These are phyloP conservation scores for Crenuchus spilurus DNA, from an alignment of 2,797 vertebrate genomes.

Conservation along the genomic window DNA sequence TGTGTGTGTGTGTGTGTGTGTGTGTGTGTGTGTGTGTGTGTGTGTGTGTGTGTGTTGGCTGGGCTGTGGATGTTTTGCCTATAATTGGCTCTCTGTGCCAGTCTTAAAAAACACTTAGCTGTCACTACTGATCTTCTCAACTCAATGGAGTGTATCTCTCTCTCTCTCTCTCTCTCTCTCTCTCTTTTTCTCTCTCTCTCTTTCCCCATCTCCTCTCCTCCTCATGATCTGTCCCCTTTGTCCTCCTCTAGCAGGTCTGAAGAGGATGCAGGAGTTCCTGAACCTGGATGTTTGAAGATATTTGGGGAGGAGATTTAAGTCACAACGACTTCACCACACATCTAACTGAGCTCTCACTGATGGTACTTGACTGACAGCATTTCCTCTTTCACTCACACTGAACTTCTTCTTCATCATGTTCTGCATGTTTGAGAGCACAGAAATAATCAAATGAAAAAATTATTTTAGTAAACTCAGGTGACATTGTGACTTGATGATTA, in stretches of 20 bases:
- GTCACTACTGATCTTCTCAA: conserved; percentile 3
- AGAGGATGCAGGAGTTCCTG: not conserved
- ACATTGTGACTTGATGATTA: too few species aligned
- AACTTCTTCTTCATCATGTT: too few species aligned
- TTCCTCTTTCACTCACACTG: too few species aligned
- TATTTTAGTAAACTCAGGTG: too few species aligned
- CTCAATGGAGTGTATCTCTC: not conserved
- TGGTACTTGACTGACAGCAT: too few species aligned
- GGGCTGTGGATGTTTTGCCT: not conserved
- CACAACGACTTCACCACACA: too few species aligned
- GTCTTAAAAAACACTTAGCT: conserved; percentile 4
- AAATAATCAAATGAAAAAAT: too few species aligned
- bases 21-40: not conserved
- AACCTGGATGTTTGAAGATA: too few species aligned
- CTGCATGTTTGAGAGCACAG: too few species aligned
- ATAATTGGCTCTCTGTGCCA: conserved; percentile 14
- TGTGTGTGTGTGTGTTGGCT: not conserved
- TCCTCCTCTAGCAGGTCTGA: not conserved
- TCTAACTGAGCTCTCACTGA: too few species aligned
- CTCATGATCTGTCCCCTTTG: not conserved
- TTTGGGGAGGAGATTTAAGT: too few species aligned
- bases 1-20: not conserved
- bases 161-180: not conserved
- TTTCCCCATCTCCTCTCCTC: not conserved
- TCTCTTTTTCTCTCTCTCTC: not conserved